Evolutionary conservation across 30 jellyfish, hydroid and myxozoan species (phyloP), one percentile per base, ranked within the genome.

Genomic region (Aurelia aurita): DNA sequence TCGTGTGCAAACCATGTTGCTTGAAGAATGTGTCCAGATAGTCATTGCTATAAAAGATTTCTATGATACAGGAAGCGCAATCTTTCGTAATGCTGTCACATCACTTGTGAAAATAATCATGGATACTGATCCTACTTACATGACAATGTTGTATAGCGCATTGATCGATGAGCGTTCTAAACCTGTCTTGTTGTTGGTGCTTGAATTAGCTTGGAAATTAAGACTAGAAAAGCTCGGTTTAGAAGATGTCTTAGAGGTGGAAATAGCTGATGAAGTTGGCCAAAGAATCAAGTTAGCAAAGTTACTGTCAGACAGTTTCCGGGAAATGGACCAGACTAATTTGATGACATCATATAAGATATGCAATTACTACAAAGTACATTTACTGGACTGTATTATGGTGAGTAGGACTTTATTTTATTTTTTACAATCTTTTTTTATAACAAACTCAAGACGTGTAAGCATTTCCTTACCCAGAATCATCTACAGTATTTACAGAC

Each of bases 301-400:
- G 39, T 13, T 83, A 22, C 25, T 90, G 27, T 60, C 95, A 3
- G 67, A 58, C 28, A 69, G 86, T 49, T 79, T 82, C 53, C 65
- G 27, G 16, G 43, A 31, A 4, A 59, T 46, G 16, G 69, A 74
- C 12, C 23, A 28, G 25, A 13, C 28, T 16, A 67, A 57, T 32
- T 51, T 79, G 87, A 49, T 67, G 91, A 77, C 84, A 53, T 59
- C 88, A 16, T 85, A 74, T 61, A 79, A 82, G 49, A 54, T 83
- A 43, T 90, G 92, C 75, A 61, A 74, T 63, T 77, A 90, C 46
- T 72, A 90, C 75, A 77, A 84, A 55, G 72, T 84, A 53, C 91
- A 82, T 67, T 66, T 82, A 26, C 65, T 90, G 80, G 93, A 90
- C 51, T 82, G 80, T 34, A 72, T 84, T 25, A 12, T 89, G 80